phyloP scores from a whole-genome alignment of 2,113 vertebrate species.

The Thomomys bottae region DNA sequence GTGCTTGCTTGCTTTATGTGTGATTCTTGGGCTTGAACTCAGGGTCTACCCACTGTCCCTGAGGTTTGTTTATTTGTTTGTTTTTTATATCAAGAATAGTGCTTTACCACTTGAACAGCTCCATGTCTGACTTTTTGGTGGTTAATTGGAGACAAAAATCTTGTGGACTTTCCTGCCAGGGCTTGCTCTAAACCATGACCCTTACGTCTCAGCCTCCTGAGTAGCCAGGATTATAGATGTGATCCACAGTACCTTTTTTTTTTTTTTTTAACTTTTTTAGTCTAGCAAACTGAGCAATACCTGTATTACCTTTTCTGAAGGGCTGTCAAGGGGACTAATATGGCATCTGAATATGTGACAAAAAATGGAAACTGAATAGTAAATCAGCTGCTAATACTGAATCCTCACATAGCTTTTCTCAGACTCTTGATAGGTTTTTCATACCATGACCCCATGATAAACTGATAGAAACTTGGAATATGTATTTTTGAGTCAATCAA shows the following conservation, averaged over 20 bases:
- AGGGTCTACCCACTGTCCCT: too few relatives aligned
- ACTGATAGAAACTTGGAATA: not conserved
- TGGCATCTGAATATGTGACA: not conserved
- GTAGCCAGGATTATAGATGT: too few relatives aligned
- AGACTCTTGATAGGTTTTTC: conserved; percentile 15
- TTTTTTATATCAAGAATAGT: too few relatives aligned
- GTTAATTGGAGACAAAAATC: too few relatives aligned
- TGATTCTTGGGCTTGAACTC: too few relatives aligned
- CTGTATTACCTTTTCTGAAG: not conserved
- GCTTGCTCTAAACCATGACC: too few relatives aligned
- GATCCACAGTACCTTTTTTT: not conserved
- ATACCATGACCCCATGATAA: not conserved
- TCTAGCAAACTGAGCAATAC: not conserved
- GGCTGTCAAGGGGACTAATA: not conserved
- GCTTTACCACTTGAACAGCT: too few relatives aligned
- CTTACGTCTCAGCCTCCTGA: too few relatives aligned
- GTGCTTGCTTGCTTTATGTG: too few relatives aligned
- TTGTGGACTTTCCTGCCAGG: too few relatives aligned
- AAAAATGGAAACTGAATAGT: conserved; percentile 7
- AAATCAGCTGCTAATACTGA: conserved; percentile 10
- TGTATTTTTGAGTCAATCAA: not conserved
- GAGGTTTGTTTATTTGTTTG: too few relatives aligned
- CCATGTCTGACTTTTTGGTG: too few relatives aligned
- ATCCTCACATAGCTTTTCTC: not conserved
- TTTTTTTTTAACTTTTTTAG: conserved; percentile 33